Base-by-base conservation (phyloP, 2,797 vertebrate genomes). In the Sebastes steindachneri region DNA sequence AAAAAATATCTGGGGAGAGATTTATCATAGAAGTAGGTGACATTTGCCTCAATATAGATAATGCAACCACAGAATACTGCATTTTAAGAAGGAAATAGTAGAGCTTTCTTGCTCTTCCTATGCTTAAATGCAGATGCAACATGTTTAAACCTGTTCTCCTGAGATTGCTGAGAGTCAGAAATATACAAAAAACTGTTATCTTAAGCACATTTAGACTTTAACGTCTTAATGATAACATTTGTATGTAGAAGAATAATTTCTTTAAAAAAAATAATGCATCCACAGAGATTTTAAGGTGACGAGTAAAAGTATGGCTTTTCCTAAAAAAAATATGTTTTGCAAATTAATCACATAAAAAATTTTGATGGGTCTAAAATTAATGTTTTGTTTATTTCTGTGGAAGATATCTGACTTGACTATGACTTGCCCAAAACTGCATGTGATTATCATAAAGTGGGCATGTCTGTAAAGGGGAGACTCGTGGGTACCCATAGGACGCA, bases 321-420 rank as follows among this genome's bases (percentile, higher is more conserved):
- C 29, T 37, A 37, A 37, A 37, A 37, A 37, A 37, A 0, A 35
- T 11, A 41, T 41, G 37, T 14, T 41, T 41, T 41, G 5, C 0
- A 0, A 41, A 41, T 41, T 41, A 41, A 41, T 41, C 12, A 41
- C 12, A 5, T 0, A 41, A 15, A 41, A 41, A 41, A 41, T 15
- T 0, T 41, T 0, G 0, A 1, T 14, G 14, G 37, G 37, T 41
- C 37, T 15, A 41, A 41, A 41, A 41, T 15, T 14, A 41, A 41
- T 41, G 14, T 15, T 41, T 41, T 41, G 37, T 41, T 41, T 41
- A 41, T 41, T 14, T 41, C 14, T 41, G 14, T 41, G 37, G 37
- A 14, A 41, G 37, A 41, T 41, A 41, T 41, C 35, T 37, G 12
- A 41, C 12, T 41, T 41, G 2, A 41, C 12, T 41, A 41, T 41